phyloP scores from a whole-genome alignment of 2,113 vertebrate species.

The Elgaria multicarinata region DNA sequence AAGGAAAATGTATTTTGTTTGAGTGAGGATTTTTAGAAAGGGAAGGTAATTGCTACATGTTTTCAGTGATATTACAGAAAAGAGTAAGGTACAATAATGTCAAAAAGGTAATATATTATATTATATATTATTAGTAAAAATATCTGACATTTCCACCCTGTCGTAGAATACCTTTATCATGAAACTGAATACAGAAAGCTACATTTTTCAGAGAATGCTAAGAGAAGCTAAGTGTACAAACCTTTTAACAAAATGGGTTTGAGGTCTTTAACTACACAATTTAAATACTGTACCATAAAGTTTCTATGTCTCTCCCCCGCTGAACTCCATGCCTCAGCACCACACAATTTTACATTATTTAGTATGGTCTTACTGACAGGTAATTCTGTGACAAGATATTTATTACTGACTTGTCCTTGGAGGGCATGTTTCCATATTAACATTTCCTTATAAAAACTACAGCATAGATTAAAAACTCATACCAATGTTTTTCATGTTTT shows the following conservation, averaged over 20 bases:
- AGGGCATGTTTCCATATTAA: constrained; percentile 82
- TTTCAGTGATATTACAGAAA: constrained; percentile 33
- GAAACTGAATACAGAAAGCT: constrained; percentile 59
- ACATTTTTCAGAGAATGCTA: constrained; percentile 71
- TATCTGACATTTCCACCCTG: constrained; percentile 62
- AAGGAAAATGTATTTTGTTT: constrained; percentile 13
- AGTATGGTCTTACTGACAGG: constrained; percentile 83
- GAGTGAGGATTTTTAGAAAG: constrained; percentile 1
- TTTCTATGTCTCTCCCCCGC: constrained; percentile 37
- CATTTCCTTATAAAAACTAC: constrained; percentile 85
- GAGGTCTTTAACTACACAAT: constrained; percentile 75
- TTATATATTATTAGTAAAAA: constrained; percentile 53
- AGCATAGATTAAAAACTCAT: constrained; percentile 81
- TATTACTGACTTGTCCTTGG: constrained; percentile 80
- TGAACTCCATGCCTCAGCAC: constrained; percentile 68
- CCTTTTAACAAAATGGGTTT: constrained; percentile 79
- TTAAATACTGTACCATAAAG: constrained; percentile 78
- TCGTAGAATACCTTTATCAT: constrained; percentile 47
- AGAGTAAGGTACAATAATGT: constrained; percentile 24
- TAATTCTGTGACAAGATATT: constrained; percentile 84
- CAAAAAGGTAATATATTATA: constrained; percentile 46
- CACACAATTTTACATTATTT: constrained; percentile 81
- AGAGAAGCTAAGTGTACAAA: constrained; percentile 73
- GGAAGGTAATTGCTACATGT: constrained; percentile 25
- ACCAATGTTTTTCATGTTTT: constrained; percentile 80